Conservation (phyloP, 1,140 invertebrate species). For the Drosophila funebris region DNA sequence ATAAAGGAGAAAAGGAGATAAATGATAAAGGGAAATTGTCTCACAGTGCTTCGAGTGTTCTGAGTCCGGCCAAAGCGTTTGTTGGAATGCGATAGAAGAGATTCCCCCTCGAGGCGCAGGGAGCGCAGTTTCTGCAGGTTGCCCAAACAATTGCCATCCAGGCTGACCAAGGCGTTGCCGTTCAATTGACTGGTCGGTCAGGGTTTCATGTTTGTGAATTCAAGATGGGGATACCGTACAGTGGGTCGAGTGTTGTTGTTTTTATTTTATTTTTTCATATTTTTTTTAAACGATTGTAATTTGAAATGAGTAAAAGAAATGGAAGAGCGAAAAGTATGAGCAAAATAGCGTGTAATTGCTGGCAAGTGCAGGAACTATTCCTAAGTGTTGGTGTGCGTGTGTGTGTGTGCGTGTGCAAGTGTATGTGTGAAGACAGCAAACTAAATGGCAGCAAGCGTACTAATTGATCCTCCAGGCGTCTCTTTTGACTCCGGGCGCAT, state of each 20-base stretch:
- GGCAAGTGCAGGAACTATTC: constrained; percentile 18
- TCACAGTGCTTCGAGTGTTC: constrained; percentile 88
- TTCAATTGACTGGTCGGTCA: constrained; percentile 86
- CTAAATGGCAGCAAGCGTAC: constrained; percentile 42
- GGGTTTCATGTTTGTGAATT: neutral
- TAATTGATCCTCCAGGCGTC: constrained; percentile 55
- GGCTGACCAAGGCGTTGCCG: constrained; percentile 87
- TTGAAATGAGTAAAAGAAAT: constrained; percentile 49
- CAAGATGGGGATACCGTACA: neutral
- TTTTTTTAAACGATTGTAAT: constrained; percentile 45
- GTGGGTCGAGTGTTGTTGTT: constrained; percentile 13
- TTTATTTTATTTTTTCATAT: constrained; percentile 3
- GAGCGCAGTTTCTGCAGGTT: constrained; percentile 86
- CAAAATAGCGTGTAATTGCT: constrained; percentile 73
- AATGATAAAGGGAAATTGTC: constrained; percentile 76
- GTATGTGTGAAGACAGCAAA: constrained; percentile 45
- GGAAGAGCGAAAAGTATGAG: constrained; percentile 58
- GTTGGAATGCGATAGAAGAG: constrained; percentile 86
- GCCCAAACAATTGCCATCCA: constrained; percentile 86
- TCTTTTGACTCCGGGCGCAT: constrained; percentile 24
- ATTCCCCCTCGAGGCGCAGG: constrained; percentile 88
- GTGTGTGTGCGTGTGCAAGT: constrained; percentile 24
- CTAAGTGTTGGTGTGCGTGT: constrained; percentile 2
- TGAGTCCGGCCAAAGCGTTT: constrained; percentile 86
- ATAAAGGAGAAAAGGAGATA: neutral